Percentiles rank a stretch among this genome's conserved stretches.
phyloP scores from a whole-genome alignment of 2,888 invertebrate species.

The Protonemura montana region DNA sequence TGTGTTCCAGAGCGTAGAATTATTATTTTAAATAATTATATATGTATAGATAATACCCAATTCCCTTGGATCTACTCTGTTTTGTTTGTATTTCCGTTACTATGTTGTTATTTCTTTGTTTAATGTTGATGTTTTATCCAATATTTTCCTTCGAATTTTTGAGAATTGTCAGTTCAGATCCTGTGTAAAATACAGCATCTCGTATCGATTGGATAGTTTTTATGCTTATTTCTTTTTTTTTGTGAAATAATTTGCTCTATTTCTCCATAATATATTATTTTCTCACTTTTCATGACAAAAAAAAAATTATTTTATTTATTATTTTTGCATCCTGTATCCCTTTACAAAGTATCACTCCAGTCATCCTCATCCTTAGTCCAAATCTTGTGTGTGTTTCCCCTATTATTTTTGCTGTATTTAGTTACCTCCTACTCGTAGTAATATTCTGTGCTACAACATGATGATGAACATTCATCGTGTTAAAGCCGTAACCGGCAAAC shows the following conservation, averaged over 20 bases:
- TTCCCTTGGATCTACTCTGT: slow-evolving; percentile 23
- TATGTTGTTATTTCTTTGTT: slow-evolving; percentile 51
- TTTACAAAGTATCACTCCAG: background rate
- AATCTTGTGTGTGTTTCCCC: background rate
- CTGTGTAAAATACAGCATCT: background rate
- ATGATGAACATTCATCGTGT: too few species aligned
- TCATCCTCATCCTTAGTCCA: background rate
- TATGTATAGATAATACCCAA: slow-evolving; percentile 7
- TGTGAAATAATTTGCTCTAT: background rate
- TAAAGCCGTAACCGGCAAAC: too few species aligned
- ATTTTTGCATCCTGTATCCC: background rate
- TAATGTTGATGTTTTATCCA: slow-evolving; percentile 27
- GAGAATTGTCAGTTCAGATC: background rate
- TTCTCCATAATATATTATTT: background rate
- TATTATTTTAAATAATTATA: background rate
- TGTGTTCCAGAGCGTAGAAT: background rate
- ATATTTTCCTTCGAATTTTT: background rate
- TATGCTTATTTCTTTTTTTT: background rate
- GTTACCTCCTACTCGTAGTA: too few species aligned
- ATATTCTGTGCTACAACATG: too few species aligned
- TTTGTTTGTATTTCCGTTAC: slow-evolving; percentile 48
- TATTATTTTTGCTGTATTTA: background rate
- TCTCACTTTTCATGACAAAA: background rate
- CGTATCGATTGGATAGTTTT: background rate
- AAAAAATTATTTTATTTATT: background rate